Conservation (phyloP, 2,888 invertebrate species). For the Branchellion lobata region DNA sequence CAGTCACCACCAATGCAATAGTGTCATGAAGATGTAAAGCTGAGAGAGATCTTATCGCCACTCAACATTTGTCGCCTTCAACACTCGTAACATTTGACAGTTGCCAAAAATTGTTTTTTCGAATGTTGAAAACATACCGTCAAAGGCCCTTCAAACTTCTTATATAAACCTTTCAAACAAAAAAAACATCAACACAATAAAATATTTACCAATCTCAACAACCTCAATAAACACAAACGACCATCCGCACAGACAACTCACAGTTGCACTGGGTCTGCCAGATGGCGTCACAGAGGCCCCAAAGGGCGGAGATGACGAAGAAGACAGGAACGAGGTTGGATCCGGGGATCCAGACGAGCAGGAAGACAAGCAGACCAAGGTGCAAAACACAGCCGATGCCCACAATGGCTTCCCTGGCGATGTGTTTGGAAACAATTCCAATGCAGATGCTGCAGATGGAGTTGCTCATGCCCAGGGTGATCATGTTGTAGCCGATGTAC, state of each 20-base stretch:
- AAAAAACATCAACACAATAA: no score
- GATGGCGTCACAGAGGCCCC: constrained; percentile 61
- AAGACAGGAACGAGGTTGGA: constrained; percentile 56
- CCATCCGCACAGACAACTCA: constrained; percentile 53
- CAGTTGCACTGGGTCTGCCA: constrained; percentile 63
- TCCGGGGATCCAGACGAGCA: constrained; percentile 60
- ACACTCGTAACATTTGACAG: no score
- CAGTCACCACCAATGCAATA: no score
- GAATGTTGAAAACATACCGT: no score
- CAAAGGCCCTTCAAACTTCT: no score
- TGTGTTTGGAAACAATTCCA: constrained; percentile 56
- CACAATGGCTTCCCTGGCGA: constrained; percentile 61
- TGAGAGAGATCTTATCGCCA: no score
- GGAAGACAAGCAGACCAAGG: constrained; percentile 57
- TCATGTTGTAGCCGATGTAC: constrained; percentile 62
- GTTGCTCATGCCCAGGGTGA: constrained; percentile 59
- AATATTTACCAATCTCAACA: no score
- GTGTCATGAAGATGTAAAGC: no score
- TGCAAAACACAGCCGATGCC: constrained; percentile 51
- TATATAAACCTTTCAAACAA: no score
- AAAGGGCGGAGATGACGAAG: constrained; percentile 59
- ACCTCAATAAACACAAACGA: background rate
- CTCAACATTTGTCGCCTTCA: no score
- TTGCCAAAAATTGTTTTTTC: no score
- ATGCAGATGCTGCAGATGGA: constrained; percentile 58